Base-by-base conservation (phyloP, 2,797 vertebrate genomes). In the Buphagus erythrorhynchus region DNA sequence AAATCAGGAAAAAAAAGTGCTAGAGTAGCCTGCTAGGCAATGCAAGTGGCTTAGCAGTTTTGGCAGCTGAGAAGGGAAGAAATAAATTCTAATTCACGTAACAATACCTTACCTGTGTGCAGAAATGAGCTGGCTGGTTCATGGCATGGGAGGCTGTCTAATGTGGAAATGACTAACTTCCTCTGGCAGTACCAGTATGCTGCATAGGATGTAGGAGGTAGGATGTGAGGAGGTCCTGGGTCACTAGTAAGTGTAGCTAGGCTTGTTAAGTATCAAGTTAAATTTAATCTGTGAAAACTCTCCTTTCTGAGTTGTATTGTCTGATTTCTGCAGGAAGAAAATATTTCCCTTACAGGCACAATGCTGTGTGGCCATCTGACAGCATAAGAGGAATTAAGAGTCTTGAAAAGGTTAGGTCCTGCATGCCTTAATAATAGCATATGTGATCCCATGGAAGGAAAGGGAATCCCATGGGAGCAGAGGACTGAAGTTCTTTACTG, bases 101-200 rank as follows among this genome's bases (percentile, higher is more conserved):
- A 94, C 90, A 95, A 89, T 96, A 59, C 77, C 29, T 69, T 88
- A 95, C 93, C 92, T 97, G 83, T 55, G 1, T 84, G 40, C 40
- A 92, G 90, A 84, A 95, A 76, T 79, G 80, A 52, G 42, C 83
- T 95, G 77, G 59, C 71, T 92, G 68, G 79, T 67, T 90, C 26
- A 31, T 69, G 71, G 66, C 63, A 81, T 86, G 84, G 67, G 77
- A 86, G 84, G 33, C 43, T 24, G 38, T 67, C 43, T 86, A 29
- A 63, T 11, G 45, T 82, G 94, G 95, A 95, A 96, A 88, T 96
- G 92, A 93, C 76, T 86, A 86, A 95, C 83, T 94, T 96, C 95
- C 88, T 85, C 54, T 88, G 65, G 73, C 92, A 84, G n/a, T 28
- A 69, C 80, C 69, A 73, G 31, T 35, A 11, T 11, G 9, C 51